A percentile compares a stretch with the other conserved stretches of the same genome.
Evolutionary conservation across 2,888 invertebrate genomes (phyloP).

Genomic region (Octodonta nipae): DNA sequence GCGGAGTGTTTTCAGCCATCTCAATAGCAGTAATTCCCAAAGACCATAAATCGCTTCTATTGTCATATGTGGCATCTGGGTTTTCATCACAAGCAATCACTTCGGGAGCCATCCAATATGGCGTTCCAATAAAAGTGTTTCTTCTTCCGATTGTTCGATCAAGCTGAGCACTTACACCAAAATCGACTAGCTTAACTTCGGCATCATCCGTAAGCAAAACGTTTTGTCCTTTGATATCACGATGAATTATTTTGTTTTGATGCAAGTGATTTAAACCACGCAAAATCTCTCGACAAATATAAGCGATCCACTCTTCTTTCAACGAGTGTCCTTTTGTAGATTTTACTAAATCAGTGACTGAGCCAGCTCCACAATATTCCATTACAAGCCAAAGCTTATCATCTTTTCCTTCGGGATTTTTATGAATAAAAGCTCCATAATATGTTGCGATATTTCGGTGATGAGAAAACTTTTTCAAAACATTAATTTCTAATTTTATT

Average conservation of each 20-base stretch:
- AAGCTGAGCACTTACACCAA: conserved; percentile 97
- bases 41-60: conserved; percentile 84
- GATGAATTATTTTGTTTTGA: conserved; percentile 96
- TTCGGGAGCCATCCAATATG: conserved; percentile 99
- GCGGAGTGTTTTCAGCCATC: conserved; percentile 99
- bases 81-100: conserved; percentile 99
- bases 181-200: conserved; percentile 98
- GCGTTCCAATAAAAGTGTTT: conserved; percentile 97
- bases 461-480: conserved; percentile 95
- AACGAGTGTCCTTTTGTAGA: conserved; percentile 95
- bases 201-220: conserved; percentile 98
- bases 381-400: conserved; percentile 99
- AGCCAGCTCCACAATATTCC: conserved; percentile 99
- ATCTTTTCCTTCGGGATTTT: conserved; percentile 95
- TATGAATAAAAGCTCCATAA: conserved; percentile 99
- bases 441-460: conserved; percentile 99
- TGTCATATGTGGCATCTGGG: conserved; percentile 98
- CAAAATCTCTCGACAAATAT: conserved; percentile 91
- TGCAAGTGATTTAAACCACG: conserved; percentile 94
- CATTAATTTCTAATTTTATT: conserved; percentile 99
- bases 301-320: conserved; percentile 99
- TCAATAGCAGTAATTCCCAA: conserved; percentile 95
- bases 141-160: conserved; percentile 97
- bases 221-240: conserved; percentile 99
- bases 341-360: conserved; percentile 97